Percentiles rank a stretch among this genome's conserved stretches.
phyloP scores from a whole-genome alignment of 2,888 invertebrate genomes.

The Apodemia hepburni region DNA sequence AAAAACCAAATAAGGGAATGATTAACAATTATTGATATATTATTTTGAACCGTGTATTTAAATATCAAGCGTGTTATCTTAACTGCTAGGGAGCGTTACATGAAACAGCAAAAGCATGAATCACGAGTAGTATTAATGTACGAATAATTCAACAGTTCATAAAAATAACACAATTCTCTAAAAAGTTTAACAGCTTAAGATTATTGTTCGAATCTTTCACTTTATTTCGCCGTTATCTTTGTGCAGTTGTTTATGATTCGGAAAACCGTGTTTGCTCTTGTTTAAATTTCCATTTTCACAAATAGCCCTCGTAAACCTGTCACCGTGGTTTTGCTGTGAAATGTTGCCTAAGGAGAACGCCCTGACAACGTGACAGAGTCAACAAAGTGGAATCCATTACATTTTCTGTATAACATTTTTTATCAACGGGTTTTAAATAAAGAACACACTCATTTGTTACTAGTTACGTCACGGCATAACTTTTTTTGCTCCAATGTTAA shows the following conservation, averaged over 20 bases:
- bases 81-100: no score
- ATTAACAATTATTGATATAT: no score
- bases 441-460: neutral
- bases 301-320: slow-evolving; percentile 12
- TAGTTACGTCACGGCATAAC: neutral
- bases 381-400: slow-evolving; percentile 5
- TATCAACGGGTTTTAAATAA: neutral
- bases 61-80: no score
- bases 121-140: no score
- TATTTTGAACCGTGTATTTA: no score
- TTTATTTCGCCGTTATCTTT: neutral
- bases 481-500: neutral
- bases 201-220: neutral
- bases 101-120: no score
- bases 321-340: slow-evolving; percentile 4
- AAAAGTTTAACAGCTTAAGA: neutral
- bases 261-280: slow-evolving; percentile 6
- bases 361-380: slow-evolving; percentile 1
- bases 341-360: slow-evolving; percentile 5
- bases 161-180: neutral
- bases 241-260: neutral
- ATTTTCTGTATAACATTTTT: neutral
- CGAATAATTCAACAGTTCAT: no score
- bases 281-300: slow-evolving; percentile 14
- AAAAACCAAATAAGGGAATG: no score